Percentiles rank a stretch among this genome's conserved stretches.
phyloP scores from a whole-genome alignment of 2,113 vertebrate genomes.

The Mystacornis crossleyi region DNA sequence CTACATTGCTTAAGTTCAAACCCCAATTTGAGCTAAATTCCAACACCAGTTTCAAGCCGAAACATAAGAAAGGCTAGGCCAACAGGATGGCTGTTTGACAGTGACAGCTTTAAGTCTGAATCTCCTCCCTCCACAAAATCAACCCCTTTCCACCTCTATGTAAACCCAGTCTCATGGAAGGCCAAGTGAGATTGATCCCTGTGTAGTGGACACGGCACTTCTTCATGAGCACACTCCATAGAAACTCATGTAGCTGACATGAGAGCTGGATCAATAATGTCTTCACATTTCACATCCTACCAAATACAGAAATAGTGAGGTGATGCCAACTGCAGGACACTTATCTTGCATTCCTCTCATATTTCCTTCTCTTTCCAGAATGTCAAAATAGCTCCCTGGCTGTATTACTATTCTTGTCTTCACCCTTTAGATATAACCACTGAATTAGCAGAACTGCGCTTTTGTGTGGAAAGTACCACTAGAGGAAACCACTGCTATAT shows the following conservation, averaged over 20 bases:
- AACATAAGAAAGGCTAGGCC: neutral
- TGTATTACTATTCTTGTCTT: neutral
- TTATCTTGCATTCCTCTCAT: conserved; percentile 75
- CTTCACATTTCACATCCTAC: conserved; percentile 46
- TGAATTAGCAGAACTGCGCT: neutral
- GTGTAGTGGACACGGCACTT: fast-evolving
- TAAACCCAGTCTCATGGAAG: neutral
- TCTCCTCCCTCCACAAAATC: neutral
- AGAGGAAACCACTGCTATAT: neutral
- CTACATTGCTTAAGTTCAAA: neutral
- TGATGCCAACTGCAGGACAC: conserved; percentile 50
- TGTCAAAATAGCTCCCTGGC: conserved; percentile 56
- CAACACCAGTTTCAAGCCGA: neutral
- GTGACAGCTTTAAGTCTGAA: neutral
- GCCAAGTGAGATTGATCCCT: neutral
- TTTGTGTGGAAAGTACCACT: neutral
- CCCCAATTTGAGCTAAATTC: neutral
- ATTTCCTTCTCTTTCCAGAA: conserved; percentile 59
- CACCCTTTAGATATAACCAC: neutral
- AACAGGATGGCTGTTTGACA: neutral
- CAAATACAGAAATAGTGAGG: conserved; percentile 65
- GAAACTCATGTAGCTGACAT: neutral
- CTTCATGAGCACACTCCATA: neutral
- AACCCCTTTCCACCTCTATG: neutral
- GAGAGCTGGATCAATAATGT: neutral